Evolutionary conservation across 2,113 vertebrate species (phyloP).

Genomic region (Crotalus helleri): DNA sequence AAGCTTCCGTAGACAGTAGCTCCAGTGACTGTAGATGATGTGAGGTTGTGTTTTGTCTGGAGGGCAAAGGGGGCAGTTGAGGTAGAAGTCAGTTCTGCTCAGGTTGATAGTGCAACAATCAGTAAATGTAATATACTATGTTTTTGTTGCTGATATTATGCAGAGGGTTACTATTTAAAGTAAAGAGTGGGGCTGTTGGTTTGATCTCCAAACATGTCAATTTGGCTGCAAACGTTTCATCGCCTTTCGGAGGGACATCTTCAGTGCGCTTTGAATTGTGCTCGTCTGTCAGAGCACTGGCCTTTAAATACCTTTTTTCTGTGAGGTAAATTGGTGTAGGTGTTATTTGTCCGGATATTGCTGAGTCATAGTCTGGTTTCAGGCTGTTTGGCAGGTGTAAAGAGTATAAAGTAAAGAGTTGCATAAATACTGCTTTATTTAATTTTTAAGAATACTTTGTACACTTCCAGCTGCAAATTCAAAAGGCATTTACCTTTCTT

Average conservation of each 20-base stretch:
- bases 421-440: neutral
- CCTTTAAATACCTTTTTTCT: too few species aligned
- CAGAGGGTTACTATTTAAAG: neutral
- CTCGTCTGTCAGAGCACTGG: too few species aligned
- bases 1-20: neutral
- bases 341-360: too few species aligned
- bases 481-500: neutral
- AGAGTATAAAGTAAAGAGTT: neutral
- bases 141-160: neutral
- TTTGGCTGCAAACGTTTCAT: too few species aligned
- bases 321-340: too few species aligned
- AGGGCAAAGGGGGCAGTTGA: neutral
- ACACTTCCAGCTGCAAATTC: neutral
- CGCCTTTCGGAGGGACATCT: too few species aligned
- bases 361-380: too few species aligned
- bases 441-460: neutral
- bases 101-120: neutral
- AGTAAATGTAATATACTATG: neutral
- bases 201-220: too few species aligned
- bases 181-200: neutral
- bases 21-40: neutral
- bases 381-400: too few species aligned
- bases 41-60: neutral
- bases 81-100: neutral
- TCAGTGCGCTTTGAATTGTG: too few species aligned